These are phyloP conservation scores for Vanessa cardui DNA, from an alignment of 2,888 invertebrate species.

Conservation along the genomic window DNA sequence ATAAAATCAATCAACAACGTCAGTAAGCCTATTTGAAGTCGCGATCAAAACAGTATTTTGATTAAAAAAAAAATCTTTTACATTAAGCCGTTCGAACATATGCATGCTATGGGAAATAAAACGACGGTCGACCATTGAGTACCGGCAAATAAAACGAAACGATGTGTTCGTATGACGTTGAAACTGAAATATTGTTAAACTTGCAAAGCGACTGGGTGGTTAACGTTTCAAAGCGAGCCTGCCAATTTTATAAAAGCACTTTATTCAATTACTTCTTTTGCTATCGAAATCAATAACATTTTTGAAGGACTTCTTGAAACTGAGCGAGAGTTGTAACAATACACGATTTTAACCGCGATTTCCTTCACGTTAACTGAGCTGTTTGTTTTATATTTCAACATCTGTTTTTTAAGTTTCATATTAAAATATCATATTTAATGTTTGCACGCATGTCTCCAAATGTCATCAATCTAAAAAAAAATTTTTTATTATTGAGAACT, in stretches of 20 bases:
- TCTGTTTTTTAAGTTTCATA: background rate
- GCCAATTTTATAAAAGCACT: conserved; percentile 46
- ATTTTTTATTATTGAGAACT: too few species aligned
- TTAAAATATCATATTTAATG: too few species aligned
- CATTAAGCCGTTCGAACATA: conserved; percentile 48
- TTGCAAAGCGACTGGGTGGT: conserved; percentile 68
- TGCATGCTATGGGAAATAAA: conserved; percentile 62
- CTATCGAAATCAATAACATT: conserved; percentile 16
- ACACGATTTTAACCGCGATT: background rate
- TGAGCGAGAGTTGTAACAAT: background rate
- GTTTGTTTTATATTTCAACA: background rate
- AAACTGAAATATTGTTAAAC: conserved; percentile 75
- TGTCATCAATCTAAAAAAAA: too few species aligned
- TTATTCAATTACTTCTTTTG: conserved; percentile 40
- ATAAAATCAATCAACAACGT: conserved; percentile 17
- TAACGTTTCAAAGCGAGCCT: conserved; percentile 49
- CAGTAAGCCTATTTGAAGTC: conserved; percentile 26
- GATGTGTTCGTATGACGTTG: conserved; percentile 55
- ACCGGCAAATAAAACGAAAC: conserved; percentile 62
- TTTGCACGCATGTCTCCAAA: too few species aligned
- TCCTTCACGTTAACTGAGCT: background rate
- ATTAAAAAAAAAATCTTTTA: conserved; percentile 33
- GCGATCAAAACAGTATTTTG: conserved; percentile 20
- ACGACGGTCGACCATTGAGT: conserved; percentile 58
- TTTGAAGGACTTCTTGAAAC: conserved; percentile 22